Conservation (phyloP, 2,113 vertebrate species). For the Syrrhaptes paradoxus region DNA sequence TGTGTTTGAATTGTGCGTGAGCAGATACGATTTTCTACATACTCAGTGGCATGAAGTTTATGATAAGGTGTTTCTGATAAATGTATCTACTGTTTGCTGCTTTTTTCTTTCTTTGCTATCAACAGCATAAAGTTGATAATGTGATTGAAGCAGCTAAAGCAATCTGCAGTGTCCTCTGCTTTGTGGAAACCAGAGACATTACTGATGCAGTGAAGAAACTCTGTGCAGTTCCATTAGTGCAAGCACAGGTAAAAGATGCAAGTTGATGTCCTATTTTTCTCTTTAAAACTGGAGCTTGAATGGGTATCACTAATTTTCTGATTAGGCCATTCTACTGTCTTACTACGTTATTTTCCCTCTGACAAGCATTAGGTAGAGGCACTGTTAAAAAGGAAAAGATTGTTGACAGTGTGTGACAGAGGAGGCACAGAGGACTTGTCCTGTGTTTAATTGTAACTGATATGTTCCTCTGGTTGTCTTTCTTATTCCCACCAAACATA, state of each 20-base stretch:
- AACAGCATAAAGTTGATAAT: conserved; percentile 19
- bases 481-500: not conserved
- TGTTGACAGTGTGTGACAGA: not conserved
- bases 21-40: not conserved
- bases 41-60: not conserved
- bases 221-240: not conserved
- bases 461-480: not conserved
- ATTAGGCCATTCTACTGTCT: not conserved
- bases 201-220: conserved; percentile 61
- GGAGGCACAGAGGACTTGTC: not conserved
- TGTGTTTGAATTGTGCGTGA: not conserved
- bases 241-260: conserved; percentile 54
- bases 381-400: not conserved
- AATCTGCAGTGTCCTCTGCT: conserved; percentile 70
- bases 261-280: not conserved
- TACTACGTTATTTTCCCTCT: not conserved
- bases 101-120: not conserved
- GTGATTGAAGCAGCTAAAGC: conserved; percentile 65
- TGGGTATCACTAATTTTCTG: not conserved
- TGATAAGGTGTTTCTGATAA: not conserved
- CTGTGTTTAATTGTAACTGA: not conserved
- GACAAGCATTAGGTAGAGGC: not conserved
- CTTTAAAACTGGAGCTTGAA: not conserved
- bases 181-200: conserved; percentile 72
- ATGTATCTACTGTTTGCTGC: not conserved